Evolutionary conservation across 1,140 invertebrate genomes (phyloP).

Genomic region (Cydia strobilella): DNA sequence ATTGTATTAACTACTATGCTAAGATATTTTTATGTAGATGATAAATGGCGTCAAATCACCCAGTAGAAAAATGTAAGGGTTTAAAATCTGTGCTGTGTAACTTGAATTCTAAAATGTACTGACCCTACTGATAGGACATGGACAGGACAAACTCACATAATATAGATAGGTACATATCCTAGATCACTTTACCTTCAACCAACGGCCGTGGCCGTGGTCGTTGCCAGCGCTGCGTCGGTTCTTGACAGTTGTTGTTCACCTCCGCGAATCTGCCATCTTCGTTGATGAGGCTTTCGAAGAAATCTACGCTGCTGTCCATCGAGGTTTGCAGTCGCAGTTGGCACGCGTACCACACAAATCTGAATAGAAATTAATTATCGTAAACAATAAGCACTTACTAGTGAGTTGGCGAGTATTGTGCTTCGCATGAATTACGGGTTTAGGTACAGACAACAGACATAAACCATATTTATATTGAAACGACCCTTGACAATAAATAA

Average conservation of each 20-base stretch:
- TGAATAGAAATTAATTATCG: slow-evolving; percentile 41
- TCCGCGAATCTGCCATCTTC: slow-evolving; percentile 72
- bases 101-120: too few species aligned
- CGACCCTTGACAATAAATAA: too few species aligned
- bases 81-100: too few species aligned
- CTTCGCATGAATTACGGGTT: too few species aligned
- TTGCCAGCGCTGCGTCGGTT: slow-evolving; percentile 51
- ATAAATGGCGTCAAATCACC: too few species aligned
- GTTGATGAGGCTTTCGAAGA: slow-evolving; percentile 73
- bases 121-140: neutral
- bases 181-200: slow-evolving; percentile 43
- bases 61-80: too few species aligned
- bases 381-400: slow-evolving; percentile 7
- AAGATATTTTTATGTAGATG: too few species aligned
- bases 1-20: too few species aligned
- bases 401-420: too few species aligned
- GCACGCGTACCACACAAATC: slow-evolving; percentile 68
- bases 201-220: slow-evolving; percentile 45
- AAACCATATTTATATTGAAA: too few species aligned
- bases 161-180: slow-evolving; percentile 29
- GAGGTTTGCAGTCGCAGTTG: slow-evolving; percentile 62
- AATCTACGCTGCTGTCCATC: slow-evolving; percentile 76
- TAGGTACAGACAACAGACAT: too few species aligned
- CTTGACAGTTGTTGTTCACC: slow-evolving; percentile 58
- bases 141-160: neutral